A percentile compares a stretch with the other conserved stretches of the same genome.
phyloP scores from a whole-genome alignment of 1,140 invertebrate species.

The Ceratosolen solmsi region DNA sequence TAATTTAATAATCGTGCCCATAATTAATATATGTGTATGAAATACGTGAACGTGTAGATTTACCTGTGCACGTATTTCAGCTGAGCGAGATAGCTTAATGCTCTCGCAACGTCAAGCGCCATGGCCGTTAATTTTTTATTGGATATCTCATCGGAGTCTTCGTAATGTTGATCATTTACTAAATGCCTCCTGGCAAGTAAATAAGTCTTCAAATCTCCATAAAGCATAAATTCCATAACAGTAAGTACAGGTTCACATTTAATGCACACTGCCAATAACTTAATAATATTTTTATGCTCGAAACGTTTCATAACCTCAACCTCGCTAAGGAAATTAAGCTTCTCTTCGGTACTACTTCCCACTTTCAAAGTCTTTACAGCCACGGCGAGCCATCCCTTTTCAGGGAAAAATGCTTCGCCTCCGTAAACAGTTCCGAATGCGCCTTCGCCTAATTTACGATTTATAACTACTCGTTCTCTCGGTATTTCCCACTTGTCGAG shows the following conservation, averaged over 20 bases:
- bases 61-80: conserved; percentile 87
- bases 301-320: conserved; percentile 94
- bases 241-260: conserved; percentile 89
- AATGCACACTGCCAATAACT: conserved; percentile 88
- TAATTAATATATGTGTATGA: no score
- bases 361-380: conserved; percentile 93
- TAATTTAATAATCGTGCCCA: conserved; percentile 6
- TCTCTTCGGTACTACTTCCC: conserved; percentile 87
- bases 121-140: conserved; percentile 86
- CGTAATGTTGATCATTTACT: conserved; percentile 79
- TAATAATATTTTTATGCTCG: conserved; percentile 92
- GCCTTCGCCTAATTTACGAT: conserved; percentile 90
- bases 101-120: conserved; percentile 89
- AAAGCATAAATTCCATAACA: conserved; percentile 95
- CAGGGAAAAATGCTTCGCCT: conserved; percentile 83
- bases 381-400: conserved; percentile 86
- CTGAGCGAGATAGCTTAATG: conserved; percentile 86
- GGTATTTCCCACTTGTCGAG: conserved; percentile 92
- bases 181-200: conserved; percentile 87
- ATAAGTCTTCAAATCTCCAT: conserved; percentile 93
- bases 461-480: conserved; percentile 89
- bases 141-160: conserved; percentile 84
- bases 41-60: not conserved
- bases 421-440: conserved; percentile 92
- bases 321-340: conserved; percentile 94